Percentiles rank a stretch among this genome's conserved stretches.
These are phyloP conservation scores for Pogonus chalceus DNA, from an alignment of 1,140 invertebrate species.

Conservation along the genomic window DNA sequence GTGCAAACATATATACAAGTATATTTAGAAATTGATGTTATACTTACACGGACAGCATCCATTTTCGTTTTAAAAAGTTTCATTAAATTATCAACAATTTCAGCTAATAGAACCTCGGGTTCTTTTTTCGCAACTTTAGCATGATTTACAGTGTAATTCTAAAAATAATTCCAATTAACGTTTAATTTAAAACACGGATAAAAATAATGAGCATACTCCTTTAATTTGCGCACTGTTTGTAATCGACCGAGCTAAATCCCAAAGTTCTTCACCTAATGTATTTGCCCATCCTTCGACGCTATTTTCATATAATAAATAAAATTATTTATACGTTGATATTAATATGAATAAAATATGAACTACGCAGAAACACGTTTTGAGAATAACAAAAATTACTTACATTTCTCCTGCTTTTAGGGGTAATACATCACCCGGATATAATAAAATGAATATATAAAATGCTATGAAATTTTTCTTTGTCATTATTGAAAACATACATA, in stretches of 20 bases:
- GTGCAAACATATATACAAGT: conserved; percentile 7
- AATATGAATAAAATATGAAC: conserved; percentile 12
- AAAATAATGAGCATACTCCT: conserved; percentile 33
- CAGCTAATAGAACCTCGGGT: conserved; percentile 58
- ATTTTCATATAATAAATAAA: not conserved
- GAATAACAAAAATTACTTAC: conserved; percentile 6
- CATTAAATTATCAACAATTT: conserved; percentile 62
- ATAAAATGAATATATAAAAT: not conserved
- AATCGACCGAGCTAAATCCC: conserved; percentile 46
- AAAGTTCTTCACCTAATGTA: conserved; percentile 48
- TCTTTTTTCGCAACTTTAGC: conserved; percentile 63
- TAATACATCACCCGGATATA: not conserved
- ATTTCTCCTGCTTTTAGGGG: not conserved
- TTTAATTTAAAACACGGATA: conserved; percentile 8
- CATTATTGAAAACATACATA: not conserved
- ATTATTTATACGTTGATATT: not conserved
- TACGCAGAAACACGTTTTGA: not conserved
- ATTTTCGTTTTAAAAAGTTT: conserved; percentile 73
- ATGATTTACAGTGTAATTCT: conserved; percentile 66
- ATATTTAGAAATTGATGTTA: conserved; percentile 8
- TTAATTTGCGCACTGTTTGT: conserved; percentile 50
- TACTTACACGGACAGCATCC: conserved; percentile 60
- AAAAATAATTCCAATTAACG: conserved; percentile 24
- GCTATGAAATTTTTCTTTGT: not conserved
- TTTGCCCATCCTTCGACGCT: conserved; percentile 51